Evolutionary conservation across 1,140 invertebrate genomes (phyloP), one percentile per base, ranked within the genome.

Genomic region (Rhyzopertha dominica): DNA sequence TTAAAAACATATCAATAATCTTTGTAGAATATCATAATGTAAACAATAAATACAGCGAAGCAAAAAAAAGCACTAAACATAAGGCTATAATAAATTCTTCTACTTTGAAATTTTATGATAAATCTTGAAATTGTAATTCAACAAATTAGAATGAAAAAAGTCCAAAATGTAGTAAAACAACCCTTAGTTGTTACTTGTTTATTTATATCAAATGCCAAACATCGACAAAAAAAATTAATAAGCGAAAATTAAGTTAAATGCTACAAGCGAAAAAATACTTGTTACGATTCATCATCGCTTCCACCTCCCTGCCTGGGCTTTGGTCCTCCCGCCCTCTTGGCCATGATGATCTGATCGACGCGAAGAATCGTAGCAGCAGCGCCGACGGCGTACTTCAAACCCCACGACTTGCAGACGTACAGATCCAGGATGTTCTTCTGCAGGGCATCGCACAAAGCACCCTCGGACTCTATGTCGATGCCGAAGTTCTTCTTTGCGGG

Each of bases 261-360:
- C n/a, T 8, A 32, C 31, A 32, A 32, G 9, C 9, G 7, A 10
- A 8, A 45, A 38, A 41, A 37, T 37, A n/a, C n/a, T n/a, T n/a
- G n/a, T 56, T 47, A 61, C 43, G 54, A 59, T 56, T 87, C 84
- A 58, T 86, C 85, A 66, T 92, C 87, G 63, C 78, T 77, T 56
- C 76, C 76, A 30, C 77, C 74, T 25, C 74, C 74, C 30, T 74
- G 63, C 63, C 79, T 81, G 1, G 86, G 75, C 73, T 96, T 95
- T 1, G 95, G 95, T 35, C 95, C 95, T 42, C 95, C 95, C 13
- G 94, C 93, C 61, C 85, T 78, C 71, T 98, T 98, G 1, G 95
- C 92, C 92, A 98, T 97, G 44, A 99, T 98, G 47, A 99, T 98
- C 72, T 97, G 87, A 74, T 99, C 95, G n/a, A 99, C 90, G 68